These are phyloP conservation scores for Cremastobaeus sp. DNA, from an alignment of 2,888 invertebrate genomes.

Conservation along the genomic window DNA sequence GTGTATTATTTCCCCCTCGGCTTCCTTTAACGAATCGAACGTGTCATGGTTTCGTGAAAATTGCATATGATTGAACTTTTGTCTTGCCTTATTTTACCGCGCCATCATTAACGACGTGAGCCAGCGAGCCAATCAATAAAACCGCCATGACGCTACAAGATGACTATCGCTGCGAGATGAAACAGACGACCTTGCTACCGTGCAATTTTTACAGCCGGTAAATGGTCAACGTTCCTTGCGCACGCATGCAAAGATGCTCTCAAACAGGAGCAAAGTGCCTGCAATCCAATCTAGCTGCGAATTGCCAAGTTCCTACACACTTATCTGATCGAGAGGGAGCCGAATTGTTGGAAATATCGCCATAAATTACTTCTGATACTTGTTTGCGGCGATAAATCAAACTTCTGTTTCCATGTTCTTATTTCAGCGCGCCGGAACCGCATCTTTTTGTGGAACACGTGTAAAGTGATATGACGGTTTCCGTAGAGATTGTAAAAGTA, in stretches of 20 bases:
- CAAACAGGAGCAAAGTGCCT: constrained; percentile 23
- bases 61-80: constrained; percentile 32
- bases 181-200: constrained; percentile 28
- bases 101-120: constrained; percentile 23
- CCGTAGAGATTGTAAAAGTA: too few species aligned
- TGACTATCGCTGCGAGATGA: constrained; percentile 37
- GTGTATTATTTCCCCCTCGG: constrained; percentile 22
- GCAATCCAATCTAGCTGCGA: constrained; percentile 33
- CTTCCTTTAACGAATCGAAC: constrained; percentile 30
- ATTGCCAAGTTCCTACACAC: constrained; percentile 45
- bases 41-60: constrained; percentile 35
- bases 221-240: constrained; percentile 38
- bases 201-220: constrained; percentile 43
- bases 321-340: constrained; percentile 1
- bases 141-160: constrained; percentile 37
- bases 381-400: constrained; percentile 24
- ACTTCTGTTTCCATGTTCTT: background rate
- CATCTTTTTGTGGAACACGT: background rate
- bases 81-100: constrained; percentile 29
- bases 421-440: constrained; percentile 7
- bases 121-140: constrained; percentile 30
- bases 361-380: constrained; percentile 28
- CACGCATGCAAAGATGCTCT: constrained; percentile 7
- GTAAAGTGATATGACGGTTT: too few species aligned
- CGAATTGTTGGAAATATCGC: background rate